Conservation (phyloP, 2,797 vertebrate species). For the Tympanoctomys barrerae region DNA sequence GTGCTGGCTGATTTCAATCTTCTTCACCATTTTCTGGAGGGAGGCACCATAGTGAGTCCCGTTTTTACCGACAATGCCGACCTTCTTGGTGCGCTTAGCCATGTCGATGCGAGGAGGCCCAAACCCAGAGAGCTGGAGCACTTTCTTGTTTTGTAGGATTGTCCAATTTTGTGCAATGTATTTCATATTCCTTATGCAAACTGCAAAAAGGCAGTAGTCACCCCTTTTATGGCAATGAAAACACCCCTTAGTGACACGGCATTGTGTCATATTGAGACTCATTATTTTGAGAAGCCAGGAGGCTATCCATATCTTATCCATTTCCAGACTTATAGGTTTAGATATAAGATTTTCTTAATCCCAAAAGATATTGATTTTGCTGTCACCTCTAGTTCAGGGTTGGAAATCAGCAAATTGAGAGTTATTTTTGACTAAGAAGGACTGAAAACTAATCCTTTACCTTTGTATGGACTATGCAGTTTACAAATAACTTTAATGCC, state of each 20-base stretch:
- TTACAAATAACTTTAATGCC: neutral
- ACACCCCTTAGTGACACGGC: neutral
- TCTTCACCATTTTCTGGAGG: too few relatives aligned
- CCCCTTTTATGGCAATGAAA: neutral
- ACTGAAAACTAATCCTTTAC: neutral
- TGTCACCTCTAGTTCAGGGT: neutral
- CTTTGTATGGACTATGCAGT: neutral
- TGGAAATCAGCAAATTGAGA: neutral
- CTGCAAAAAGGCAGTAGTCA: neutral
- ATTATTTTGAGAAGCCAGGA: neutral
- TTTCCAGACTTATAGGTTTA: constrained; percentile 4
- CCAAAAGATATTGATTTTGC: neutral
- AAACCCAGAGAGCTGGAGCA: neutral
- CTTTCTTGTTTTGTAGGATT: neutral
- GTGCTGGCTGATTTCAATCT: too few relatives aligned
- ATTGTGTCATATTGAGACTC: neutral
- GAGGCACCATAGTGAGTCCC: too few relatives aligned
- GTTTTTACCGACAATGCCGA: too few relatives aligned
- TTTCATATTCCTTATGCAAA: neutral
- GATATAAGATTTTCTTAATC: neutral
- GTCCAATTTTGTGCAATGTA: neutral
- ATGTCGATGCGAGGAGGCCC: too few relatives aligned
- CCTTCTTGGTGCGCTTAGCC: too few relatives aligned
- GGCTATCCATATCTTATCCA: neutral
- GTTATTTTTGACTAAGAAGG: neutral